Evolutionary conservation across 2,888 invertebrate genomes (phyloP).

Genomic region (Hermodice carunculata): DNA sequence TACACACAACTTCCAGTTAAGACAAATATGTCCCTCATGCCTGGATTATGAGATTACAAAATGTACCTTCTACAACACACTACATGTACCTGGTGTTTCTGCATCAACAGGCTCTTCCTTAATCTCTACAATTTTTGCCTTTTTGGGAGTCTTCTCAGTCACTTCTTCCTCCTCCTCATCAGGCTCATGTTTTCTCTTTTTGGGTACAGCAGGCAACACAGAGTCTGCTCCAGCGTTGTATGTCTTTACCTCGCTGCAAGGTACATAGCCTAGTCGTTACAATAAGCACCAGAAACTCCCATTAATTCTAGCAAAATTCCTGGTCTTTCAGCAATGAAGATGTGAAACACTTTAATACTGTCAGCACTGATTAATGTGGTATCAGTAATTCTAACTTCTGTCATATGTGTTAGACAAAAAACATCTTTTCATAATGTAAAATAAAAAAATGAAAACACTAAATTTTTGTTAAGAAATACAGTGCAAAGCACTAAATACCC

Average conservation of each 20-base stretch:
- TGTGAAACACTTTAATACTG: no score
- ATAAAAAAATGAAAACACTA: no score
- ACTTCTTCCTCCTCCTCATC: conserved; percentile 43
- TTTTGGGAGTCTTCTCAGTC: conserved; percentile 7
- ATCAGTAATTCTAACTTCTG: no score
- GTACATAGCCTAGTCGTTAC: not conserved
- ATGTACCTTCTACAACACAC: not conserved
- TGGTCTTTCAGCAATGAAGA: no score
- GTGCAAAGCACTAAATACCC: no score
- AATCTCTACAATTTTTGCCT: not conserved
- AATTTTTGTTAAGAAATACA: no score
- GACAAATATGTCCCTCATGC: no score
- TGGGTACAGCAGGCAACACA: conserved; percentile 76
- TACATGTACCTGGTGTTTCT: not conserved
- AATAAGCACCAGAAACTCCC: not conserved
- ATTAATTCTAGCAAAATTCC: no score
- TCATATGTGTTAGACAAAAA: no score
- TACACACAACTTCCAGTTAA: no score
- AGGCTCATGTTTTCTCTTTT: conserved; percentile 58
- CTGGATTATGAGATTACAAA: not conserved
- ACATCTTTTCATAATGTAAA: no score
- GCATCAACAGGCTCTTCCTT: not conserved
- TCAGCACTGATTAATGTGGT: no score
- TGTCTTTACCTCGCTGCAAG: conserved; percentile 81
- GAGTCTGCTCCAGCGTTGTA: conserved; percentile 87